Evolutionary conservation across 2,888 invertebrate genomes (phyloP).

Genomic region (Lypha dubia): DNA sequence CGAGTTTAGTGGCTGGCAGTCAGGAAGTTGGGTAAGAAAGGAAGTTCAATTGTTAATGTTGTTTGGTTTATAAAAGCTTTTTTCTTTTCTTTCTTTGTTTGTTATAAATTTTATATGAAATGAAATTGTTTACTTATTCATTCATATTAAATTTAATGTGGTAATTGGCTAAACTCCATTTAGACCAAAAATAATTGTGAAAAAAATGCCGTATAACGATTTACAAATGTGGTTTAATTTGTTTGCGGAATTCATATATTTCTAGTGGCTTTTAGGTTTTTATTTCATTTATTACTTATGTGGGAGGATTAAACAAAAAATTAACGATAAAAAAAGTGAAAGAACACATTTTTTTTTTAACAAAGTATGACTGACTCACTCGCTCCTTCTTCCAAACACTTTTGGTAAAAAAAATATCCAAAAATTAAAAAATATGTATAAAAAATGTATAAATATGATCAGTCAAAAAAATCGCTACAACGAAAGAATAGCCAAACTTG

Average conservation of each 20-base stretch:
- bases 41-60: neutral
- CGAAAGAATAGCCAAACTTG: too few species aligned
- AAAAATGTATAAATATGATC: too few species aligned
- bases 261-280: conserved; percentile 13
- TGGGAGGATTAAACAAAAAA: neutral
- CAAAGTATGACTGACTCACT: too few species aligned
- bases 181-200: neutral
- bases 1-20: neutral
- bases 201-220: conserved; percentile 10
- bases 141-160: conserved; percentile 42
- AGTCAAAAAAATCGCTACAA: too few species aligned
- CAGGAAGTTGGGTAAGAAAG: neutral
- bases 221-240: conserved; percentile 37
- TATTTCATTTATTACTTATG: neutral
- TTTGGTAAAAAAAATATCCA: too few species aligned
- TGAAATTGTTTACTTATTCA: conserved; percentile 35
- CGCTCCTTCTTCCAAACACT: too few species aligned
- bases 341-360: neutral
- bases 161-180: conserved; percentile 38
- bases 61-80: conserved; percentile 7
- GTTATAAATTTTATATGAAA: neutral
- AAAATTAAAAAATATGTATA: too few species aligned
- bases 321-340: neutral
- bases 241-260: neutral
- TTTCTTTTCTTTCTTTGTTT: neutral